Conservation (phyloP, 2,113 vertebrate genomes). For the Ctenomys sociabilis region DNA sequence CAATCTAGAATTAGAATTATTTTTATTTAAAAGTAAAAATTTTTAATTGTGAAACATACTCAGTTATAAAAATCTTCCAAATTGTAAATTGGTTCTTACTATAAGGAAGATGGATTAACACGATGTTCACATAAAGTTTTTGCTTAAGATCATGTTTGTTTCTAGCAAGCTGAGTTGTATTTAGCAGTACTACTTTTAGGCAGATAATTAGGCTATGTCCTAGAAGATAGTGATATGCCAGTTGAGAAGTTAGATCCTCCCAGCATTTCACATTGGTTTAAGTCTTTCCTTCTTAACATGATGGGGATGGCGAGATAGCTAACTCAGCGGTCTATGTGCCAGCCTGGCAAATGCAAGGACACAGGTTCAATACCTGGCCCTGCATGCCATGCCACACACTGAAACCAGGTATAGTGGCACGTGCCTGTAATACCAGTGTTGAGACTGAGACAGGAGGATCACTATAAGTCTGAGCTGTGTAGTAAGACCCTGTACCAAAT, state of each 20-base stretch:
- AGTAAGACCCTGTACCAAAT: no score
- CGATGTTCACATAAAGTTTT: neutral
- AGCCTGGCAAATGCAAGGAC: no score
- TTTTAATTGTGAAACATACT: neutral
- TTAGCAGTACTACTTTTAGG: neutral
- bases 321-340: no score
- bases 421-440: no score
- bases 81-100: neutral
- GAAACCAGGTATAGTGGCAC: no score
- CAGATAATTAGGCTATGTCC: neutral
- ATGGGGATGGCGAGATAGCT: no score
- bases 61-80: constrained; percentile 15
- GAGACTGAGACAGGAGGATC: no score
- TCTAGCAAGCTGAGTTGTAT: neutral
- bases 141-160: constrained; percentile 27
- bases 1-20: constrained; percentile 27
- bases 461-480: no score
- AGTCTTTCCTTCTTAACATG: neutral
- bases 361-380: no score
- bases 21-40: neutral
- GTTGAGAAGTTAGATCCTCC: neutral
- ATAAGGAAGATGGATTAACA: neutral
- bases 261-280: neutral
- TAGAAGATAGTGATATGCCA: neutral
- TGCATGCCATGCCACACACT: no score